Percentiles rank a stretch among this genome's conserved stretches.
These are phyloP conservation scores for Lethocerus indicus DNA, from an alignment of 1,140 invertebrate species.

Conservation along the genomic window DNA sequence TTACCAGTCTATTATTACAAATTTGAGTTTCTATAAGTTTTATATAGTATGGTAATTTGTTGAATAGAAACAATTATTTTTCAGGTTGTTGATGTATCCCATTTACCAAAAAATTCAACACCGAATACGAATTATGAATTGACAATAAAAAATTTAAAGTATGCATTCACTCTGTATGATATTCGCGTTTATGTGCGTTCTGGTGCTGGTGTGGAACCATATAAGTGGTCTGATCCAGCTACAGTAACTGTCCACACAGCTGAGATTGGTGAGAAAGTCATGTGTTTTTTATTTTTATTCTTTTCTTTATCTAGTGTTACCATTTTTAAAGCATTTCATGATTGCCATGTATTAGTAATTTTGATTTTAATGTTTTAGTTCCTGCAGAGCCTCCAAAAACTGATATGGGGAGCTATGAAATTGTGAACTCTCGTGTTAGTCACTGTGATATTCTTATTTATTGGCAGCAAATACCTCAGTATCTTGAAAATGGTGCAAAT, in stretches of 20 bases:
- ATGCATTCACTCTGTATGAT: constrained; percentile 47
- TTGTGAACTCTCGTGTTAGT: constrained; percentile 25
- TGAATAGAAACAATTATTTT: constrained; percentile 4
- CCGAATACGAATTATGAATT: constrained; percentile 24
- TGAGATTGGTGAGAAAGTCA: constrained; percentile 29
- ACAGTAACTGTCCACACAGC: constrained; percentile 35
- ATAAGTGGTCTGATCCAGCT: constrained; percentile 44
- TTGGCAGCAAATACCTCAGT: constrained; percentile 44
- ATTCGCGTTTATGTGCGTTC: constrained; percentile 42
- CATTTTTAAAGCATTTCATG: constrained; percentile 1
- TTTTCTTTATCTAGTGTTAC: neutral
- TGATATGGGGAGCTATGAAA: constrained; percentile 44
- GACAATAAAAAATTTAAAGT: constrained; percentile 37
- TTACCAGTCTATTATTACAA: constrained; percentile 2
- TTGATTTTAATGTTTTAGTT: constrained; percentile 18
- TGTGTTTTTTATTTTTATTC: neutral
- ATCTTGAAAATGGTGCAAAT: constrained; percentile 37
- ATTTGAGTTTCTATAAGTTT: constrained; percentile 2
- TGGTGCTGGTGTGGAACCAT: constrained; percentile 27
- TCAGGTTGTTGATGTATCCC: constrained; percentile 24
- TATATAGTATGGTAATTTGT: neutral
- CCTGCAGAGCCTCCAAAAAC: constrained; percentile 40
- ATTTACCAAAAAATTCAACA: constrained; percentile 15
- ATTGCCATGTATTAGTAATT: too few relatives aligned
- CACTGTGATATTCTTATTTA: constrained; percentile 40